A percentile compares a stretch with the other conserved stretches of the same genome.
Conservation (phyloP, 2,797 vertebrate genomes). For the Cossypha caffra region DNA sequence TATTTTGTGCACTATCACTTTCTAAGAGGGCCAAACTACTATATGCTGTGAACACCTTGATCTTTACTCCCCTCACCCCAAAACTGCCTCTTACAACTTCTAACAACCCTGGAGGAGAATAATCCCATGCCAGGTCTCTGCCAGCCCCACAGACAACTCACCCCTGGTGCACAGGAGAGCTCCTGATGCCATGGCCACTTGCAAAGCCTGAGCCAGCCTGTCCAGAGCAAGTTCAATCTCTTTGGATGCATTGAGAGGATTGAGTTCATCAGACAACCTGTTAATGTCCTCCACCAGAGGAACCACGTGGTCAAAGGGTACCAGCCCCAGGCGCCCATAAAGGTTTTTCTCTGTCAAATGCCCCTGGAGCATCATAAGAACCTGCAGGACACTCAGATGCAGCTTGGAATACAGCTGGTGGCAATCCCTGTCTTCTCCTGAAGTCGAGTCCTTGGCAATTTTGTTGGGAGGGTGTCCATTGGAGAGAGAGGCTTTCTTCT, state of each 20-base stretch:
- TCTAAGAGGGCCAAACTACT: background rate
- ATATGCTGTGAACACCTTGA: background rate
- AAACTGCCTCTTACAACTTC: background rate
- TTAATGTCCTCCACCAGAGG: constrained; percentile 88
- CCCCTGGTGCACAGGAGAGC: constrained; percentile 93
- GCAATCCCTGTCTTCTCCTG: constrained; percentile 68
- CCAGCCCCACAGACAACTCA: constrained; percentile 35
- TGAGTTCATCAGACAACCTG: constrained; percentile 86
- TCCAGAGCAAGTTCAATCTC: constrained; percentile 91
- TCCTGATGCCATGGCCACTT: constrained; percentile 93
- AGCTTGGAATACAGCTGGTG: constrained; percentile 88
- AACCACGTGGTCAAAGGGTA: constrained; percentile 90
- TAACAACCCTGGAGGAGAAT: background rate
- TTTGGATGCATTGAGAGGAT: constrained; percentile 81
- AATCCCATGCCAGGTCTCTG: accelerated
- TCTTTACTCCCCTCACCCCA: background rate
- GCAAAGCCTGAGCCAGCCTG: constrained; percentile 92
- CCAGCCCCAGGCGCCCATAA: constrained; percentile 88
- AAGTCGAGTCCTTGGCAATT: constrained; percentile 25
- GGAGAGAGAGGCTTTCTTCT: constrained; percentile 77
- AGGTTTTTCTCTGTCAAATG: constrained; percentile 93
- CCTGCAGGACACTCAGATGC: constrained; percentile 93
- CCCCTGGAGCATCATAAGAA: constrained; percentile 87
- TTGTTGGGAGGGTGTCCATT: constrained; percentile 75
- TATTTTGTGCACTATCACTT: background rate